Conservation (phyloP, 2,797 vertebrate genomes). For the Odontamblyopus lacepedii region DNA sequence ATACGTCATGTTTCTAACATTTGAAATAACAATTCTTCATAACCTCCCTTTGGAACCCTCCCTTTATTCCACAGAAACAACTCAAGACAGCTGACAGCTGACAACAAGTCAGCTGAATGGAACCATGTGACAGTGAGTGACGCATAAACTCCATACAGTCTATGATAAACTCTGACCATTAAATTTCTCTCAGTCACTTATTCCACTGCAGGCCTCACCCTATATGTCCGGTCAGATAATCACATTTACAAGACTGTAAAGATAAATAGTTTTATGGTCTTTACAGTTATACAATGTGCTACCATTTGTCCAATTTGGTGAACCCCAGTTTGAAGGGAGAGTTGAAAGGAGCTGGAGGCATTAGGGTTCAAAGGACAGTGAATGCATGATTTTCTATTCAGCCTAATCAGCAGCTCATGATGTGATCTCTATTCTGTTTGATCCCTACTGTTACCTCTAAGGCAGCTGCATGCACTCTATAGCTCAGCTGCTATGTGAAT, state of each 20-base stretch:
- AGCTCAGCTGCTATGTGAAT: constrained; percentile 33
- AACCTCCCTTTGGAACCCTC: too few relatives aligned
- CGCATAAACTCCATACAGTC: constrained; percentile 36
- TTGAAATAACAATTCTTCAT: too few relatives aligned
- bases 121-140: constrained; percentile 34
- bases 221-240: constrained; percentile 20
- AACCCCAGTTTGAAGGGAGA: constrained; percentile 17
- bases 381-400: constrained; percentile 24
- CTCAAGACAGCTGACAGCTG: not conserved
- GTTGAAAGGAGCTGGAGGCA: constrained; percentile 17
- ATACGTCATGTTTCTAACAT: too few relatives aligned
- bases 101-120: constrained; percentile 4
- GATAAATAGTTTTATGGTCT: constrained; percentile 22
- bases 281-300: constrained; percentile 1
- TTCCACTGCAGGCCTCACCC: constrained; percentile 14
- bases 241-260: constrained; percentile 16
- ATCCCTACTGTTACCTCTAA: constrained; percentile 29
- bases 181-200: constrained; percentile 26
- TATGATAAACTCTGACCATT: constrained; percentile 48
- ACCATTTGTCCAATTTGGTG: not conserved
- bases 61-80: constrained; percentile 30
- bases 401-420: constrained; percentile 27
- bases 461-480: constrained; percentile 2
- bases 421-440: constrained; percentile 39
- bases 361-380: constrained; percentile 29